Evolutionary conservation across 2,113 vertebrate species (phyloP), one percentile per base, ranked within the genome.

Genomic region (Hassar affinis): DNA sequence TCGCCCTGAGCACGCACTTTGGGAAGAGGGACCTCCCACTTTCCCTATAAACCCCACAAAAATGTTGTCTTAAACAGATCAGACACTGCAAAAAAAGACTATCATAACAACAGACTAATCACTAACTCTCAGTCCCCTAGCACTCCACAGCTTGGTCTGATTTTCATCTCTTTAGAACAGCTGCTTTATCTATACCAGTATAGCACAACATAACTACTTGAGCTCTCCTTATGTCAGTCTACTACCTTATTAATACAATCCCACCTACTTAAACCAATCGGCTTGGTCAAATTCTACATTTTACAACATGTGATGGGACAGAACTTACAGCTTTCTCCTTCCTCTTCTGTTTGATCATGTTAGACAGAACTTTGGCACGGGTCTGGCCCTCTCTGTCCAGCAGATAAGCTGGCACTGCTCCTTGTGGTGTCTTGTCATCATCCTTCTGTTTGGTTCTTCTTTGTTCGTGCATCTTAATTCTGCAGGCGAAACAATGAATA

Each of bases 291-390:
- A 27, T 6, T 4, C 75, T 27, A 15, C 35, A n/a, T 35, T 74
- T 42, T 3, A 64, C 54, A 22, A 1, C 27, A 15, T 38, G 15
- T 6, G 27, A 62, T 78, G 15, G 12, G 30, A 66, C 86, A 27
- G 10, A 27, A 95, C 98, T 96, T 93, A 99, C 98, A 59, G 98
- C 98, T 90, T 99, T 99, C 88, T 99, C 98, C 92, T 98, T 99
- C 85, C 98, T 95, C 91, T 99, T 99, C 90, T 99, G 98, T 90
- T 99, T 99, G 92, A 99, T 99, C 97, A 99, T 99, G 89, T 98
- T 99, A 80, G 98, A 99, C 25, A 99, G 96, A 62, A 98, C 97
- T 89, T 98, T 98, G 83, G 97, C 97, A 0, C 96, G 92, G 4
- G 96, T 95, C 85, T 98, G 97, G 18, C 97, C 97, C 81, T 99